Base-by-base conservation (phyloP, 2,888 invertebrate species). In the Sesia apiformis region DNA sequence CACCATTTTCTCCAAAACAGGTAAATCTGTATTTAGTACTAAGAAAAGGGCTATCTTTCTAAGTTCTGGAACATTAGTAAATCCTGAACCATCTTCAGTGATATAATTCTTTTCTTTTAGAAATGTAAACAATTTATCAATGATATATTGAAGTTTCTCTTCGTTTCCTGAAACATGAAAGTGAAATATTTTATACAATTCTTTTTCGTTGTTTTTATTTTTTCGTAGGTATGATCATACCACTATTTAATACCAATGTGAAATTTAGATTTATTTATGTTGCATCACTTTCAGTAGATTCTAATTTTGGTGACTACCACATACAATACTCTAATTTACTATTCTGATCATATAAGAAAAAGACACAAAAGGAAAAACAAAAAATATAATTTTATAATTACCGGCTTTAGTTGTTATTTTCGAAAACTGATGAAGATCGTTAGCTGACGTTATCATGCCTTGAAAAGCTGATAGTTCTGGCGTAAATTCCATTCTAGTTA, bases 11-110 rank as follows among this genome's bases (percentile, higher is more conserved):
- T 77, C 69, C 42, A 87, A 63, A 39, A 75, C 65, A n/a, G 66
- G 63, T 49, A 87, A 64, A 55, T 87, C 81, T 39, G 81, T 63
- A 66, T 86, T 89, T 50, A 88, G 62, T 50, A 84, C 65, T 43
- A 88, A 63, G 59, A 78, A 89, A 57, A 89, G 64, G 1, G 82
- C 76, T 61, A 84, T 77, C 63, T 78, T 80, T 50, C 85, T 70
- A 50, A 72, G 59, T 58, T 64, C 70, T 39, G 58, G 41, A 41
- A 59, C 54, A 41, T 64, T 66, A 53, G 70, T 63, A 51, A 69
- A 60, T 52, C 59, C 54, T 52, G 75, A 38, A 50, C 65, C 67
- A 59, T 70, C 66, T 55, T 74, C 64, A 42, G 64, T 58, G 5
- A 77, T 57, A 57, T 76, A 83, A n/a, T 70, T 67, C 58, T 74